Evolutionary conservation across 2,797 vertebrate species (phyloP), one percentile per base, ranked within the genome.

Genomic region (Cossypha heuglini): DNA sequence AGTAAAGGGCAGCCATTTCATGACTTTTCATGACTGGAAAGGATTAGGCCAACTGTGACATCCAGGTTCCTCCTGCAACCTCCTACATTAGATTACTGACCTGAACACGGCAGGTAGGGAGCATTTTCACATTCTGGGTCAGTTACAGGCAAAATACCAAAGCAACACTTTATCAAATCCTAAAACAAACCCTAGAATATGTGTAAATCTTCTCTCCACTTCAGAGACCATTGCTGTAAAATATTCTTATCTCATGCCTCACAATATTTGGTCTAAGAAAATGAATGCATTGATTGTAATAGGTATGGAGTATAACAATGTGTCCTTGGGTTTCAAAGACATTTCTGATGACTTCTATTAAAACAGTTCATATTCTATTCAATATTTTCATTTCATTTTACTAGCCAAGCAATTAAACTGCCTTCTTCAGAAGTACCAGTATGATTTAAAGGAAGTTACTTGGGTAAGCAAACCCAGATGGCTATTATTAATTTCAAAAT

Each of bases 361-460:
- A 77, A 95, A 69, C 6, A 72, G 31, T 74, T 91, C 40, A 11
- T 91, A 63, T 48, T 86, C n/a, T 82, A 61, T 74, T 80, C 77
- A 72, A 80, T 80, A 88, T 77, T 81, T 79, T 71, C 20, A 43
- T 69, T 91, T 80, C 21, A 64, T 92, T 88, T 92, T 88, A 52
- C 52, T 83, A 57, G 14, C 24, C 68, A 77, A 71, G 75, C 94
- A 91, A 95, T 93, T 79, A 87, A 94, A 91, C 49, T 73, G 48
- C 52, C 64, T 91, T 85, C 87, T 82, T 85, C 68, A 95, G 85
- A 89, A 91, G 87, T 73, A 94, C 54, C 55, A 90, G 33, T 81
- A 69, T 85, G n/a, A 87, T 90, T 90, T 92, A 83, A 77, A 78
- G 25, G 31, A 87, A 82, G 49, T 71, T 86, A 67, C 52, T 71